Conservation (phyloP, 2,113 vertebrate genomes). For the Lepus timidus region DNA sequence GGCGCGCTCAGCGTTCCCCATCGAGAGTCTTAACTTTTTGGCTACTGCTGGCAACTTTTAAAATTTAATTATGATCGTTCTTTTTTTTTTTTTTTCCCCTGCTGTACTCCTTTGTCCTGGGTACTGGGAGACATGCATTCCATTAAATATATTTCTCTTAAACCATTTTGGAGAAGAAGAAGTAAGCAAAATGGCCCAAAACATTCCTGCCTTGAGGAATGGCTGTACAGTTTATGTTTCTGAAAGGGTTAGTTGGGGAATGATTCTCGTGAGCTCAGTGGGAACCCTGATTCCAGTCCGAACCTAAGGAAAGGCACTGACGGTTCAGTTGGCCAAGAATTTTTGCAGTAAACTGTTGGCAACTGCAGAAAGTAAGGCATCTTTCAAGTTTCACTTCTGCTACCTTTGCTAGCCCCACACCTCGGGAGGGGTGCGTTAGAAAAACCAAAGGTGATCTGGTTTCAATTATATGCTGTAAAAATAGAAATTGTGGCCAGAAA, state of each 20-base stretch:
- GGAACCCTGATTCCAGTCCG: neutral
- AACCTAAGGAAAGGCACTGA: neutral
- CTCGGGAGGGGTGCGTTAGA: neutral
- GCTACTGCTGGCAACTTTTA: conserved; percentile 19
- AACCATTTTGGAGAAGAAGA: neutral
- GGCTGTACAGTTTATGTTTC: neutral
- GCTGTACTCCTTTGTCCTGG: neutral
- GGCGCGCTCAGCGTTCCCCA: neutral
- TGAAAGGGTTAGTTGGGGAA: conserved; percentile 5
- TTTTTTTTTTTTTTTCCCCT: neutral
- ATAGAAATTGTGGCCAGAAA: conserved; percentile 85
- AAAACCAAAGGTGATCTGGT: conserved; percentile 80
- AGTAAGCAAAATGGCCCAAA: neutral
- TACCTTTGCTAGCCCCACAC: neutral
- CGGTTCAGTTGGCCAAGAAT: neutral
- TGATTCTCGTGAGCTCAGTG: neutral
- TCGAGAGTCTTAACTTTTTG: conserved; percentile 15
- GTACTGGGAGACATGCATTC: neutral
- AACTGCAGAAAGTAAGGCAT: neutral
- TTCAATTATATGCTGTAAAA: conserved; percentile 85
- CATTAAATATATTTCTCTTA: neutral
- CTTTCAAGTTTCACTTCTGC: conserved; percentile 70
- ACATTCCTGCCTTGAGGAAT: neutral
- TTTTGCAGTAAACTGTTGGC: conserved; percentile 54
- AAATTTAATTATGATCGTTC: neutral